Evolutionary conservation across 2,113 vertebrate genomes (phyloP).

Genomic region (Gobiocypris rarus): DNA sequence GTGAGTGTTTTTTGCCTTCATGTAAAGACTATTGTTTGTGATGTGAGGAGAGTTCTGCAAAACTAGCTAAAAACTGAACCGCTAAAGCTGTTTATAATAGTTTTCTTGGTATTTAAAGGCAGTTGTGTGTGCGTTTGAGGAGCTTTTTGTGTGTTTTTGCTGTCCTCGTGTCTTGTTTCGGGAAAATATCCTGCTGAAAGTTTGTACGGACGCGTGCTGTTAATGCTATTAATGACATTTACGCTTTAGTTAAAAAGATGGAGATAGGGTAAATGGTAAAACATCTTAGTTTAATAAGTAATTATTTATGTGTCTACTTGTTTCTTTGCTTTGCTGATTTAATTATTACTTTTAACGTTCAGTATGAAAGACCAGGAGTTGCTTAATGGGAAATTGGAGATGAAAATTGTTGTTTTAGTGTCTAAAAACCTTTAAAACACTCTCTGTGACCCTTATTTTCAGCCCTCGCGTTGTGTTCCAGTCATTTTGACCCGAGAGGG

Average conservation of each 20-base stretch:
- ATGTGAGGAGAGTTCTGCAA: background rate
- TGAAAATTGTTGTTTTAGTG: background rate
- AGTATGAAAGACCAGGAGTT: background rate
- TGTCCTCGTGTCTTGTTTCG: background rate
- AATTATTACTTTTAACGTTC: background rate
- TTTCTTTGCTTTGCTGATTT: background rate
- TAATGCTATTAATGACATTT: background rate
- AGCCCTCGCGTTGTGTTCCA: no score
- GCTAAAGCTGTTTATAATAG: background rate
- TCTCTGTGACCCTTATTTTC: background rate
- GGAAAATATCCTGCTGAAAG: background rate
- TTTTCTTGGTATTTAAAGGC: background rate
- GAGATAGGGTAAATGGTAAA: no score
- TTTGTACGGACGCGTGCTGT: background rate
- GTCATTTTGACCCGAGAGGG: no score
- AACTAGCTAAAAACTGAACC: background rate
- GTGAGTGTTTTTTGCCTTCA: background rate
- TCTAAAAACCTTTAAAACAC: background rate
- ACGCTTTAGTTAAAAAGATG: no score
- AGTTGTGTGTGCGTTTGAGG: background rate
- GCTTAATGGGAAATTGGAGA: background rate
- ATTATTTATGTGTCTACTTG: no score
- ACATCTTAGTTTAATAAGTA: no score
- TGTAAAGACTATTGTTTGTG: background rate
- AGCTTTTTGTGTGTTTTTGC: background rate